Evolutionary conservation across 2,113 vertebrate genomes (phyloP), one percentile per base, ranked within the genome.

Genomic region (Plestiodon gilberti): DNA sequence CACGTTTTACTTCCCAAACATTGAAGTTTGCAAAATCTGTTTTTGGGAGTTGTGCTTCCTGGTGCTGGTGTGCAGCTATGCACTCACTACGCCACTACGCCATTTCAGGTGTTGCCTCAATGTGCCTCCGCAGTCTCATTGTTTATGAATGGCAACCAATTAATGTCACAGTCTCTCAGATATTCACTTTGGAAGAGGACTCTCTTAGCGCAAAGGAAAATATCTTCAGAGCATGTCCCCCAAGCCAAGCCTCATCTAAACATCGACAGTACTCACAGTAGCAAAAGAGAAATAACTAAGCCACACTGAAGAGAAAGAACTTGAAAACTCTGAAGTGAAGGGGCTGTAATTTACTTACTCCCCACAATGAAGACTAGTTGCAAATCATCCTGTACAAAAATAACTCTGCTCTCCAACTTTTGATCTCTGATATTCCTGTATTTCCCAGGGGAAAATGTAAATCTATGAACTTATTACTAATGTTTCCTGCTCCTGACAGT

Each of bases 401-500:
- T 95, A 96, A 95, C 94, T 93, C 94, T 93, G 95, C 94, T 96
- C 89, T 93, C 92, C 93, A 93, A 95, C 95, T 93, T 95, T 95
- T 96, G 95, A 96, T 96, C 93, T 95, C 87, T 80, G 89, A 94
- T 96, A 95, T 95, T 95, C 93, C 93, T 94, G 92, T 77, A 87
- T 92, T 96, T 96, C 95, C 94, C 95, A 94, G 89, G 95, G 93
- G 96, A 94, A 95, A 95, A 96, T 94, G 96, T 95, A 95, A 95
- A 96, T 96, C 95, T 96, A 95, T 94, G 94, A 95, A 95, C 95
- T 95, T 96, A 95, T 96, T 96, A 95, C 96, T 95, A 96, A 96
- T 96, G 95, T 95, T 96, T 96, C 96, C 96, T 96, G 96, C 94
- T 91, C 86, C 90, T 95, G 96, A 96, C 96, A 96, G 93, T 95